Evolutionary conservation across 2,797 vertebrate species (phyloP), one percentile per base, ranked within the genome.

Genomic region (Hyperoplus lanceolatus): DNA sequence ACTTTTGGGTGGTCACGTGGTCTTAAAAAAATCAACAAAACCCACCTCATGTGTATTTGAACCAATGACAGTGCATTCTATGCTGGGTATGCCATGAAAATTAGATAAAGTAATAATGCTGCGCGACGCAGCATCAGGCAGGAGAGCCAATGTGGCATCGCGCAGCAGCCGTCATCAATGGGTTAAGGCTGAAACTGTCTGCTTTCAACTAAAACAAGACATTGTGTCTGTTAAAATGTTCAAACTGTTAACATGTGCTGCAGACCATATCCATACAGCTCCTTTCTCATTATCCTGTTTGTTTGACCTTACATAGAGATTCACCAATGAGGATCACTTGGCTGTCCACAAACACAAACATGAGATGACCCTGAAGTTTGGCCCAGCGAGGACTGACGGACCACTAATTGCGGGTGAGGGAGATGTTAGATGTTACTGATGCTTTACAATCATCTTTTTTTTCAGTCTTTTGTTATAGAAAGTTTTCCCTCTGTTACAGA

Each of bases 281-380:
- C 43, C 9, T 66, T 4, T 45, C n/a, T 56, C 4, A 39, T 48
- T 46, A 5, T 68, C 57, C 39, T 60, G 14, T 50, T 14, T 54
- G 1, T 70, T 11, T 64, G 0, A 49, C 36, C 21, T 67, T 14
- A 8, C 42, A 75, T 91, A 99, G 98, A 97, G 98, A 96, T 99
- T 99, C 96, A 99, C 98, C 93, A 99, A 99, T 95, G 98, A 99
- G 95, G 98, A 99, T 95, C 98, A 99, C 95, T 96, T 99, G 97
- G 98, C 98, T 90, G 98, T 99, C 92, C 98, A 99, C 95, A 99
- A 99, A 94, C 98, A 99, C 95, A 99, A 99, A 95, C 98, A 99
- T 97, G 98, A 99, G 98, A 99, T 99, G 98, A 99, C 98, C 92
- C 95, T 99, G 88, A 99, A 99, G 97, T 99, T 99, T 95, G 98